These are phyloP conservation scores for Echinops telfairi DNA, from an alignment of 2,113 vertebrate genomes.

Conservation along the genomic window DNA sequence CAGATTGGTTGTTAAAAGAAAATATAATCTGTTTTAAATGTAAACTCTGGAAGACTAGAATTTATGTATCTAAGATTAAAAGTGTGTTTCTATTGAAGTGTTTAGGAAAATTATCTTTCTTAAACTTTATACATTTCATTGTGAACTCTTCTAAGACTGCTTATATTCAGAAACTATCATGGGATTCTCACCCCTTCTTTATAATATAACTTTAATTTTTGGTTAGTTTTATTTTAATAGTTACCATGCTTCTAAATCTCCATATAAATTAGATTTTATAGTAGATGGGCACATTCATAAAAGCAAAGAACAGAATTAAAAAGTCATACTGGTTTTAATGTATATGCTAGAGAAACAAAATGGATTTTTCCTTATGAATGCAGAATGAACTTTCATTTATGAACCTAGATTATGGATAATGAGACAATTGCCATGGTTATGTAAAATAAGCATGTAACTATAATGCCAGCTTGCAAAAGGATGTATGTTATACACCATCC, in stretches of 20 bases:
- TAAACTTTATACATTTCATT: neutral
- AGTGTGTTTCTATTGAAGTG: neutral
- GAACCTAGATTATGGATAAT: constrained; percentile 3
- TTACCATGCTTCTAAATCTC: constrained; percentile 51
- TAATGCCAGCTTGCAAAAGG: neutral
- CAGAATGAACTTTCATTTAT: constrained; percentile 7
- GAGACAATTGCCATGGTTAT: neutral
- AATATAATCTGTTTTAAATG: constrained; percentile 25
- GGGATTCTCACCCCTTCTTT: neutral
- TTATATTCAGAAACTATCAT: constrained; percentile 9
- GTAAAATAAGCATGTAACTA: constrained; percentile 20
- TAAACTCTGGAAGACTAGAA: neutral
- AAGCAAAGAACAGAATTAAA: constrained; percentile 51
- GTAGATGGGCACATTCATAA: constrained; percentile 22
- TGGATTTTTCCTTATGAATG: neutral
- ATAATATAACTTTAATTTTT: constrained; percentile 41
- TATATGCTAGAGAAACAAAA: neutral
- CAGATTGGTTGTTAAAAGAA: neutral
- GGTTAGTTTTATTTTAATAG: constrained; percentile 63
- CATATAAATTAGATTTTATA: constrained; percentile 61
- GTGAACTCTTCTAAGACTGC: neutral
- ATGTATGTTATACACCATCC: neutral
- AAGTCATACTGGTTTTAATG: constrained; percentile 47
- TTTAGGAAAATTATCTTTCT: neutral
- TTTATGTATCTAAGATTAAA: neutral